Conservation (phyloP, 2,113 vertebrate genomes). For the Nothoprocta pentlandii region DNA sequence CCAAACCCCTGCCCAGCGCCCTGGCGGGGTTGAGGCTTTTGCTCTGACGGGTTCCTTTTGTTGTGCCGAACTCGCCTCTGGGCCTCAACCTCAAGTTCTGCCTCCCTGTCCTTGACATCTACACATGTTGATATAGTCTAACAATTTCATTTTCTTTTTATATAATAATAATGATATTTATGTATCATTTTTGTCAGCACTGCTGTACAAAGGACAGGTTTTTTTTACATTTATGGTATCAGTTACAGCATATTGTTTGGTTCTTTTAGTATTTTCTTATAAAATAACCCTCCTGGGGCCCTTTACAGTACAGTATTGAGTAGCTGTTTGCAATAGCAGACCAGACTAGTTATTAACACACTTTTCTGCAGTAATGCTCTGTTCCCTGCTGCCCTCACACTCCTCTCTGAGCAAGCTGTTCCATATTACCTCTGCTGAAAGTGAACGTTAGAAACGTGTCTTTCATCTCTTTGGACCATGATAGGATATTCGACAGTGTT, state of each 20-base stretch:
- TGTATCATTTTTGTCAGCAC: not conserved
- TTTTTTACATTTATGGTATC: not conserved
- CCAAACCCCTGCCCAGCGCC: not conserved
- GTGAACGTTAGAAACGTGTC: not conserved
- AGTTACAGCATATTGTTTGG: not conserved
- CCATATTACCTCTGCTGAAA: not conserved
- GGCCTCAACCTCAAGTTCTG: not conserved
- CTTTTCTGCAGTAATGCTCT: not conserved
- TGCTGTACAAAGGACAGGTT: not conserved
- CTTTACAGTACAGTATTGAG: not conserved
- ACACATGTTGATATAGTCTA: fast-evolving
- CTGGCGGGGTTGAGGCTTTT: fast-evolving
- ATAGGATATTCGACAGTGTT: not conserved
- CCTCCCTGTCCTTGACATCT: not conserved
- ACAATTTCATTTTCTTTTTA: not conserved
- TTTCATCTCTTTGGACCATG: not conserved
- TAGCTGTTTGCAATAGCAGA: not conserved
- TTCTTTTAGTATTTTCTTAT: not conserved
- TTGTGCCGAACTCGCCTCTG: not conserved
- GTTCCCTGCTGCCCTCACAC: not conserved
- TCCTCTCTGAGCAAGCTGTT: not conserved
- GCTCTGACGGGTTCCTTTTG: fast-evolving
- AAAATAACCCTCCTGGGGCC: not conserved
- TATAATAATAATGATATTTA: not conserved
- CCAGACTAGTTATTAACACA: not conserved